Evolutionary conservation across 1,140 invertebrate genomes (phyloP), one percentile per base, ranked within the genome.

Genomic region (Spodoptera frugiperda): DNA sequence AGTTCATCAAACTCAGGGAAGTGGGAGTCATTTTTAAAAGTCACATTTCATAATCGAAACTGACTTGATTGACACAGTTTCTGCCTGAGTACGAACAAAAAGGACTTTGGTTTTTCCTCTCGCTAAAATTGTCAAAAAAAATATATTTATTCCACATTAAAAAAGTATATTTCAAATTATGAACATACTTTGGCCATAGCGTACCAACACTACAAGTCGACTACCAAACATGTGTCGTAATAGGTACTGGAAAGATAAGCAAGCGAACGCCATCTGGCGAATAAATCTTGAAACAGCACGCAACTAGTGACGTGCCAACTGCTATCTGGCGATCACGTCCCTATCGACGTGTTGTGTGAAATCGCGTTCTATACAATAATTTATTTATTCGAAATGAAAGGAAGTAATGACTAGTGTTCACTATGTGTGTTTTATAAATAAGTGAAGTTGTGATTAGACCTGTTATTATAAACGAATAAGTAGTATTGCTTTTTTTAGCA

Each of bases 201-300:
- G 59, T 19, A 12, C 44, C 59, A 9, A 11, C 10, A 63, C 39
- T 63, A 63, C 44, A 33, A 3, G 12, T 11, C 33, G 11, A 63
- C 33, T 17, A 44, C 33, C 59, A 44, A 44, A 63, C 59, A 63
- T 63, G 33, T 73, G 55, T 59, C 71, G 51, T 57, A 55, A 73
- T 59, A 48, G 55, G 59, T 51, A 54, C 19, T 25, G n/a, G 2
- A 30, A 12, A 61, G 54, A 73, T 73, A 73, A 59, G 71, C 30
- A 12, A 49, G 21, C 55, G 11, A 61, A 25, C 71, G 71, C 71
- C 71, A 73, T 73, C 54, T 73, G 17, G 54, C 1, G 19, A 12
- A 61, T 73, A 73, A 59, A 73, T 73, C 71, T 30, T 49, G 55
- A 73, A 61, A 25, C 15, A 17, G 55, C 71, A 73, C 71, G 71